phyloP scores from a whole-genome alignment of 1,140 invertebrate species.

The Cheumatopsyche charites region DNA sequence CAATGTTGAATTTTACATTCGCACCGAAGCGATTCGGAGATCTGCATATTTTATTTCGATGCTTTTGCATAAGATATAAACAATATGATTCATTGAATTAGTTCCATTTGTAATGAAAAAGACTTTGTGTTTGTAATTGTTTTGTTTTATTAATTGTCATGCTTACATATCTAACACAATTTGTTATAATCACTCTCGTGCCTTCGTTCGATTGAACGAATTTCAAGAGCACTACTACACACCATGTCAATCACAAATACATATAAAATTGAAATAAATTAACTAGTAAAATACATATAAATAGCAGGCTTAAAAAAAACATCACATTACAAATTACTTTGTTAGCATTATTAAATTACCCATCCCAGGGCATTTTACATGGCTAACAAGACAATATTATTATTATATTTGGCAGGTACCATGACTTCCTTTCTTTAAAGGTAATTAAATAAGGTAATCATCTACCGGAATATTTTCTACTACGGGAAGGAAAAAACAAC shows the following conservation, averaged over 20 bases:
- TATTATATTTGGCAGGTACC: slow-evolving; percentile 34
- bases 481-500: background rate
- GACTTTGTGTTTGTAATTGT: background rate
- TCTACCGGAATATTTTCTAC: slow-evolving; percentile 7
- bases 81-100: too few species aligned
- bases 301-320: background rate
- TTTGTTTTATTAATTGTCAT: slow-evolving; percentile 15
- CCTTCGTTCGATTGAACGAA: background rate
- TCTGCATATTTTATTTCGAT: background rate
- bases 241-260: background rate
- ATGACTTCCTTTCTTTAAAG: slow-evolving; percentile 31
- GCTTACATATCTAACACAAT: slow-evolving; percentile 15
- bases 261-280: slow-evolving; percentile 16
- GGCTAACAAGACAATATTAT: slow-evolving; percentile 1
- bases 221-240: background rate
- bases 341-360: slow-evolving; percentile 11
- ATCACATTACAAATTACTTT: slow-evolving; percentile 10
- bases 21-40: background rate
- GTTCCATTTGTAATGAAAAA: too few species aligned
- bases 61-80: too few species aligned
- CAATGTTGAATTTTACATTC: slow-evolving; percentile 16
- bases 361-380: background rate
- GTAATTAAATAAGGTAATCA: slow-evolving; percentile 29
- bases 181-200: background rate
- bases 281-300: slow-evolving; percentile 10